These are phyloP conservation scores for Lasioglossum malachurum DNA, from an alignment of 2,888 invertebrate species.

Conservation along the genomic window DNA sequence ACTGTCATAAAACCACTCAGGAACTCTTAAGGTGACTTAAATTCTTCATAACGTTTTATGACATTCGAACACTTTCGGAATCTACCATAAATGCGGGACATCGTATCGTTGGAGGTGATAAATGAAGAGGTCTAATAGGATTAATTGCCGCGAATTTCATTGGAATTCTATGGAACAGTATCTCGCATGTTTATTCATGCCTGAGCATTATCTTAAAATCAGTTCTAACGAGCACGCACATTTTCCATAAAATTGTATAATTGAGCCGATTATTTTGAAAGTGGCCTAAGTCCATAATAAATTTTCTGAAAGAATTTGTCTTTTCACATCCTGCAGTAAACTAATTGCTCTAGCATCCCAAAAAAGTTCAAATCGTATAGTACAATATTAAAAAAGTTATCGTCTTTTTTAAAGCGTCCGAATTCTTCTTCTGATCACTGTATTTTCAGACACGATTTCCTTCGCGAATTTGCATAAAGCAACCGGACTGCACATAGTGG, in stretches of 20 bases:
- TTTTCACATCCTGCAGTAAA: too few relatives aligned
- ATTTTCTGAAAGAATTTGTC: too few relatives aligned
- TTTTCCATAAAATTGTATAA: background rate
- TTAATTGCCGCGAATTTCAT: background rate
- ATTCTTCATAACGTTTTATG: background rate
- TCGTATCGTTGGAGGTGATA: background rate
- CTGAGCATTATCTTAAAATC: background rate
- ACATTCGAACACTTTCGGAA: background rate
- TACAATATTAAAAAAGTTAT: too few relatives aligned
- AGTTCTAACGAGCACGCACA: background rate
- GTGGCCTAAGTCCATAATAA: too few relatives aligned
- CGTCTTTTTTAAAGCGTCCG: too few relatives aligned
- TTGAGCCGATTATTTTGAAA: too few relatives aligned
- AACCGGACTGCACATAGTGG: background rate
- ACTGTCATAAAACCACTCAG: background rate
- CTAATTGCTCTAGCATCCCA: too few relatives aligned
- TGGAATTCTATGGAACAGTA: background rate
- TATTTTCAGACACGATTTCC: background rate
- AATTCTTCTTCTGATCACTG: too few relatives aligned
- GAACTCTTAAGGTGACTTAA: background rate
- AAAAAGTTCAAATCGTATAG: too few relatives aligned
- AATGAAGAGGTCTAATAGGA: background rate
- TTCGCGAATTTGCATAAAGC: background rate
- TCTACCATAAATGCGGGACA: background rate
- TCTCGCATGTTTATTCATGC: background rate